phyloP scores from a whole-genome alignment of 2,797 vertebrate genomes.

The Haliaeetus vocifer region DNA sequence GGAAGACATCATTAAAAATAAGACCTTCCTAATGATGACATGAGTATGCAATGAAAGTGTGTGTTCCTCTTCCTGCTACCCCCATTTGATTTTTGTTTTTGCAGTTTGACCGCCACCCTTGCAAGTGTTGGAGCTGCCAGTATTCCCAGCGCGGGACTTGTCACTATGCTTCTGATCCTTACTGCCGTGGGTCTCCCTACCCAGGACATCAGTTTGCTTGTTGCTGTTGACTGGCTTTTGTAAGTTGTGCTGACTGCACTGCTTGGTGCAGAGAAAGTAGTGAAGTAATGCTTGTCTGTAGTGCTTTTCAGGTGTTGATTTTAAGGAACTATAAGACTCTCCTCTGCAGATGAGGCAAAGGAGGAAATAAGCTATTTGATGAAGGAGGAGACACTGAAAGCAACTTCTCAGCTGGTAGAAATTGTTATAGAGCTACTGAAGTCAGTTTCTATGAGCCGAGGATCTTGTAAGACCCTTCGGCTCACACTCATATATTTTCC shows the following conservation, averaged over 20 bases:
- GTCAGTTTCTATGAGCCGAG: neutral
- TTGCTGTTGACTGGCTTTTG: conserved; percentile 98
- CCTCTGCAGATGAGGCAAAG: neutral
- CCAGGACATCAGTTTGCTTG: conserved; percentile 95
- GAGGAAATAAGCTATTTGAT: neutral
- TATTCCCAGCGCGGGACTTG: conserved; percentile 95
- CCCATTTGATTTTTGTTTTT: conserved; percentile 27
- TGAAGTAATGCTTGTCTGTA: neutral
- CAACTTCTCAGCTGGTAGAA: neutral
- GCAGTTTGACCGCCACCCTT: conserved; percentile 86
- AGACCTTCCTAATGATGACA: neutral
- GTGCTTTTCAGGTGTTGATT: neutral
- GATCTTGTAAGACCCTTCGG: neutral
- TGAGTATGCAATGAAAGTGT: neutral
- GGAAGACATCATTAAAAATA: neutral
- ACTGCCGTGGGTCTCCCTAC: conserved; percentile 96
- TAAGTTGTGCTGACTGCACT: conserved; percentile 75
- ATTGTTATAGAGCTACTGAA: neutral
- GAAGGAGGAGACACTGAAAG: neutral
- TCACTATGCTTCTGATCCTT: conserved; percentile 98
- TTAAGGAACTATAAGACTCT: neutral
- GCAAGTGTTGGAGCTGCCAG: conserved; percentile 97
- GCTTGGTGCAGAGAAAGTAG: neutral
- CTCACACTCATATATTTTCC: fast-evolving
- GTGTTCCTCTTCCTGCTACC: neutral